Conservation (phyloP, 2,113 vertebrate genomes). For the Rhinopomastus cyanomelas region DNA sequence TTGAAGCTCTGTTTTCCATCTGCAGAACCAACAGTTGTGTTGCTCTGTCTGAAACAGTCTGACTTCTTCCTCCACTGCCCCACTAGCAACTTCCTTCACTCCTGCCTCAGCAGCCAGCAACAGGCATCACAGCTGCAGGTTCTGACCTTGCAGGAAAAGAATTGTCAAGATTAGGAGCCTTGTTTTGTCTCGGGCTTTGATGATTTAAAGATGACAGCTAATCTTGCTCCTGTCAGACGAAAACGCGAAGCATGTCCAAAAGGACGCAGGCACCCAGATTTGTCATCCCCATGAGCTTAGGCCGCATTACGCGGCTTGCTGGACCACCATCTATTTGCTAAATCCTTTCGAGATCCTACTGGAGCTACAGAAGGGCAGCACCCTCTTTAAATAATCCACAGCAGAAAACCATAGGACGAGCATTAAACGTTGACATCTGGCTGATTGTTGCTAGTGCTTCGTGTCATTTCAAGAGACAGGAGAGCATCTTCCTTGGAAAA, state of each 20-base stretch:
- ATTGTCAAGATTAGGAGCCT: conserved; percentile 49
- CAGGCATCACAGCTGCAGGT: neutral
- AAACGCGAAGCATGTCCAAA: conserved; percentile 54
- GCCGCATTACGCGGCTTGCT: conserved; percentile 52
- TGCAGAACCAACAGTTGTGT: neutral
- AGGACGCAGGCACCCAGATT: conserved; percentile 26
- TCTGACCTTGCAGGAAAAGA: conserved; percentile 60
- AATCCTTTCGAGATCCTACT: neutral
- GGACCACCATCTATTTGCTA: conserved; percentile 21
- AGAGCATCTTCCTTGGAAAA: neutral
- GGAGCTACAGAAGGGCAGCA: neutral
- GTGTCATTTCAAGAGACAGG: neutral
- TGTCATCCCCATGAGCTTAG: conserved; percentile 65
- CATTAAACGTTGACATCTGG: neutral
- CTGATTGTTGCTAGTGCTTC: neutral
- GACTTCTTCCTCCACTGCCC: neutral
- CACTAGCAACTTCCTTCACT: neutral
- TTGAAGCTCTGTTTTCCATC: neutral
- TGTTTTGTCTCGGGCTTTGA: conserved; percentile 32
- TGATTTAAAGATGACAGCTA: conserved; percentile 69
- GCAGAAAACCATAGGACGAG: conserved; percentile 18
- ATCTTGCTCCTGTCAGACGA: conserved; percentile 36
- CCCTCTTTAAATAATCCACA: conserved; percentile 30
- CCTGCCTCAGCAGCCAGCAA: neutral
- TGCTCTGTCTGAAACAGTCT: neutral